Evolutionary conservation across 2,797 vertebrate species (phyloP).

Genomic region (Chromis chromis): DNA sequence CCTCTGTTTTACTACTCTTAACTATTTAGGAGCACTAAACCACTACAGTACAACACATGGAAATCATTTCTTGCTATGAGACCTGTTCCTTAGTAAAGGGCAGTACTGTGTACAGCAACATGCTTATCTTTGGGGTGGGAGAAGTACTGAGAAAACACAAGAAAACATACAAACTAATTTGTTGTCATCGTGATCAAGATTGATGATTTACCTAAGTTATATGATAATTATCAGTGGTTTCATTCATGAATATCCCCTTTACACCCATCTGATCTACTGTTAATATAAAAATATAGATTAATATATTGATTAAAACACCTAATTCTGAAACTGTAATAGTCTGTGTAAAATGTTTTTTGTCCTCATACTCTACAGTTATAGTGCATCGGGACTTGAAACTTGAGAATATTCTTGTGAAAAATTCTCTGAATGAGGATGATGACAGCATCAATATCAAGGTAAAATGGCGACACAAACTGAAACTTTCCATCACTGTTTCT

Average conservation of each 20-base stretch:
- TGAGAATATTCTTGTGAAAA: slow-evolving; percentile 94
- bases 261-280: neutral
- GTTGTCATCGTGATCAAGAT: neutral
- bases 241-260: neutral
- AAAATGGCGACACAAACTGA: slow-evolving; percentile 66
- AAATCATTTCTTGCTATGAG: too few relatives aligned
- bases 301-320: neutral
- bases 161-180: neutral
- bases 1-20: neutral
- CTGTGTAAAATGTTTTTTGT: slow-evolving; percentile 18
- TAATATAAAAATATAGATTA: neutral
- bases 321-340: neutral
- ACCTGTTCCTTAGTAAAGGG: too few relatives aligned
- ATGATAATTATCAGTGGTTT: neutral
- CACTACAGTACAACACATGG: too few relatives aligned
- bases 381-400: slow-evolving; percentile 91
- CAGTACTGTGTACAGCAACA: too few relatives aligned
- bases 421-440: slow-evolving; percentile 79
- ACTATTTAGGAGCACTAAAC: neutral
- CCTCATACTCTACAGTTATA: slow-evolving; percentile 83
- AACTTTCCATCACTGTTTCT: slow-evolving; percentile 38
- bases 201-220: neutral
- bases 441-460: slow-evolving; percentile 90
- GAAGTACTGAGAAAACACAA: neutral
- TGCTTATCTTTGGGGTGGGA: neutral